phyloP scores from a whole-genome alignment of 2,888 invertebrate species.

The Odontomyia ornata region DNA sequence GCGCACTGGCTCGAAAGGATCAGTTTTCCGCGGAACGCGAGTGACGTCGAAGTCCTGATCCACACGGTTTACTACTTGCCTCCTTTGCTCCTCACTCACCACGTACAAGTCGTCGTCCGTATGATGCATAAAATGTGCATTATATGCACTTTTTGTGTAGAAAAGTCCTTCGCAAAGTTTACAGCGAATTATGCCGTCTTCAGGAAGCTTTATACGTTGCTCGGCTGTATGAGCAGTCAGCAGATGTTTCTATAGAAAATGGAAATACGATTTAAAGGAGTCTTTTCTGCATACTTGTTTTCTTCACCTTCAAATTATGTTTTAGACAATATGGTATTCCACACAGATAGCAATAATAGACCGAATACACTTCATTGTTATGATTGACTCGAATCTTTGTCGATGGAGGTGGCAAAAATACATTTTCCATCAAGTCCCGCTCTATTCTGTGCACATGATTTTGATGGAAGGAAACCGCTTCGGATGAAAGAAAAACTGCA shows the following conservation, averaged over 20 bases:
- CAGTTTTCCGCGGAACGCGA: slow-evolving; percentile 56
- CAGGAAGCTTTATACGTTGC: slow-evolving; percentile 59
- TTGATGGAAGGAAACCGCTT: slow-evolving; percentile 47
- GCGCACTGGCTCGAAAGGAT: background rate
- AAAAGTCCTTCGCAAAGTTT: slow-evolving; percentile 73
- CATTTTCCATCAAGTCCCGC: slow-evolving; percentile 61
- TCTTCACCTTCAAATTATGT: slow-evolving; percentile 69
- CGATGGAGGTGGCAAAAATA: slow-evolving; percentile 66
- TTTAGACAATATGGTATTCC: slow-evolving; percentile 73
- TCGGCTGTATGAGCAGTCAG: slow-evolving; percentile 68
- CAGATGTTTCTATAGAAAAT: slow-evolving; percentile 66
- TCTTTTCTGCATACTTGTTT: background rate
- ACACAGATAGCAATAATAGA: slow-evolving; percentile 70
- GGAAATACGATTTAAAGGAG: background rate
- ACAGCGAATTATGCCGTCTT: slow-evolving; percentile 69
- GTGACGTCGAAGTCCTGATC: slow-evolving; percentile 68
- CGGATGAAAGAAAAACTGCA: slow-evolving; percentile 41
- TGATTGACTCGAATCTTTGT: slow-evolving; percentile 67
- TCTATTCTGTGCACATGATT: slow-evolving; percentile 50
- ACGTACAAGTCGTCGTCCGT: slow-evolving; percentile 70
- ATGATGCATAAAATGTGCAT: slow-evolving; percentile 71
- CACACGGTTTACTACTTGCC: slow-evolving; percentile 65
- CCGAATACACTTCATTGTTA: slow-evolving; percentile 65
- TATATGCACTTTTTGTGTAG: slow-evolving; percentile 72
- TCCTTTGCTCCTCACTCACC: slow-evolving; percentile 67